Conservation (phyloP, 1,140 invertebrate species). For the Drosophila teissieri region DNA sequence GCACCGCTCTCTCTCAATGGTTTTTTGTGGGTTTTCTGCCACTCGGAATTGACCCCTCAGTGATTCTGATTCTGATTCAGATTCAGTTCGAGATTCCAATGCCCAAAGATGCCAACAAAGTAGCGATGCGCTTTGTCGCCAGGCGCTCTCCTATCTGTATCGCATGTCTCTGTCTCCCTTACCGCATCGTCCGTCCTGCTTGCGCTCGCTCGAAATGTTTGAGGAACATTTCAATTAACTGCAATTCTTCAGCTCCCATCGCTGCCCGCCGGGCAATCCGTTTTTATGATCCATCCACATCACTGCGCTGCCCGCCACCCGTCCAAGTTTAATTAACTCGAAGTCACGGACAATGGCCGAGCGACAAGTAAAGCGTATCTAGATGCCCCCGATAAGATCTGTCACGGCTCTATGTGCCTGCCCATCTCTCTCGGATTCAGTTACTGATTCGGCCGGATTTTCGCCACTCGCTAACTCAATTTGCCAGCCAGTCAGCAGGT, state of each 20-base stretch:
- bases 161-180: constrained; percentile 4
- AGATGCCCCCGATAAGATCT: constrained; percentile 77
- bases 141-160: constrained; percentile 31
- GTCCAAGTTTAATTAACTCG: constrained; percentile 78
- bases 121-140: constrained; percentile 68
- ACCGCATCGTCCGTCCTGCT: constrained; percentile 11
- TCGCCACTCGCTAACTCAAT: constrained; percentile 60
- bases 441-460: constrained; percentile 11
- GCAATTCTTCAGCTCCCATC: constrained; percentile 74
- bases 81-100: constrained; percentile 14
- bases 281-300: constrained; percentile 62
- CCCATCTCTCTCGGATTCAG: constrained; percentile 11
- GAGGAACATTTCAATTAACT: constrained; percentile 84
- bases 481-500: constrained; percentile 51
- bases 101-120: constrained; percentile 50
- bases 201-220: constrained; percentile 24
- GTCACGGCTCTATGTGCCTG: constrained; percentile 34
- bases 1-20: constrained; percentile 11
- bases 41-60: constrained; percentile 66
- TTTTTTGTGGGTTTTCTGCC: constrained; percentile 55
- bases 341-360: constrained; percentile 66
- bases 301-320: constrained; percentile 33
- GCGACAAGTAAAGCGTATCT: constrained; percentile 75
- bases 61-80: constrained; percentile 40
- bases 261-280: constrained; percentile 59